Conservation (phyloP, 2,113 vertebrate species). For the Orientallactaga bullata region DNA sequence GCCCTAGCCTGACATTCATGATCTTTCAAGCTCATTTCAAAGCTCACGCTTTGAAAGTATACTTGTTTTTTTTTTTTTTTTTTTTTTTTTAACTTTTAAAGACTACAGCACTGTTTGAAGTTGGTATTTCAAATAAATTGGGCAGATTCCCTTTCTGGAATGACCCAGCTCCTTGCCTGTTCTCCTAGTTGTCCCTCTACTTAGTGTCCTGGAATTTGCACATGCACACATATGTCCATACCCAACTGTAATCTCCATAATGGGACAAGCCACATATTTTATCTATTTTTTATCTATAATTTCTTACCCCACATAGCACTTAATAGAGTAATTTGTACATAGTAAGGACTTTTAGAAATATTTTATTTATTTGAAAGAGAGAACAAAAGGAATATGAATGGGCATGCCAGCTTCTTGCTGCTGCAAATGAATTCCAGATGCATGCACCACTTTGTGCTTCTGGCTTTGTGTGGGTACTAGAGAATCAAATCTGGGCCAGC, state of each 20-base stretch:
- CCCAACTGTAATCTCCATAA: background rate
- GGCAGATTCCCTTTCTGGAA: background rate
- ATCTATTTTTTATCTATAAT: constrained; percentile 34
- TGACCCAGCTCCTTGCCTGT: background rate
- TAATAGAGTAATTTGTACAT: constrained; percentile 15
- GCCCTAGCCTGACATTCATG: background rate
- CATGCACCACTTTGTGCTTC: no score
- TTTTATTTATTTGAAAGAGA: no score
- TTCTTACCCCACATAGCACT: background rate
- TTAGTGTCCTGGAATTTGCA: constrained; percentile 12
- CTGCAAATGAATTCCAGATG: no score
- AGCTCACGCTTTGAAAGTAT: background rate
- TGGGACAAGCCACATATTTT: constrained; percentile 27
- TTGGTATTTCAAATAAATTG: constrained; percentile 50
- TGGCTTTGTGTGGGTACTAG: no score
- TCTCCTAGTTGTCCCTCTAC: constrained; percentile 19
- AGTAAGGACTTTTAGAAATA: background rate
- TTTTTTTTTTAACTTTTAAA: constrained; percentile 47
- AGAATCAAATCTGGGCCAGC: no score
- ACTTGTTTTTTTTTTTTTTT: no score
- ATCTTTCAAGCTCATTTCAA: constrained; percentile 45
- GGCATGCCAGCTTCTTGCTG: no score
- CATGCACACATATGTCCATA: background rate
- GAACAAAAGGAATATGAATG: no score
- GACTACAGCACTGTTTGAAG: constrained; percentile 1